Base-by-base conservation (phyloP, 2,888 invertebrate genomes). In the Lasioglossum villosulum region DNA sequence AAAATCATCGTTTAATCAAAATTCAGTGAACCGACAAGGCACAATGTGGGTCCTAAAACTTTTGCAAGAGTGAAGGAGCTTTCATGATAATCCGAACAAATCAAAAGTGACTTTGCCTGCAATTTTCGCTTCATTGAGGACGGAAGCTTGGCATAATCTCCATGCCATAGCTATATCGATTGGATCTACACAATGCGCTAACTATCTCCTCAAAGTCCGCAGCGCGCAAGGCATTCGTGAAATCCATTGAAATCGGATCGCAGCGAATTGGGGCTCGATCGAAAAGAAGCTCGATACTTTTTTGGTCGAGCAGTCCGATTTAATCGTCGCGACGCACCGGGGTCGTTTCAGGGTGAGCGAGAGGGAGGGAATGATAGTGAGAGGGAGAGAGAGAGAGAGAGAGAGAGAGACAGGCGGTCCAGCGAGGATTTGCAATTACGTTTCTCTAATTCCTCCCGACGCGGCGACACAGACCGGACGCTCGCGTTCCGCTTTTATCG, bases 401-500 rank as follows among this genome's bases (percentile, higher is more conserved):
- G 23, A 52, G 10, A 52, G 52, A 10, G 52, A 52, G 52, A n/a
- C 23, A 10, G 23, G 52, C n/a, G n/a, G 71, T 52, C 59, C 63
- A 27, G 52, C 48, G 75, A 76, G 79, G 72, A 85, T 85, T 85
- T 70, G 84, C 85, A 85, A 85, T 84, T 85, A 85, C 80, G 76
- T 76, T 85, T 80, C 75, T 80, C 85, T 84, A 84, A 86, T 86
- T 86, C 70, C 84, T 83, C 34, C 27, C 52, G 84, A 71, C 27
- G 73, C 73, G 77, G 37, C 56, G 76, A 66, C 78, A 52, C 34
- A 75, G 75, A 39, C 59, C 34, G 66, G 39, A 68, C 66, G 63
- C 45, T 52, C 14, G 56, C 78, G 79, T 84, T 84, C 75, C 71
- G 86, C 85, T 86, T 85, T 86, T 86, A 81, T 85, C 86, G 80